These are phyloP conservation scores for Ceratina calcarata DNA, from an alignment of 1,140 invertebrate species.

Conservation along the genomic window DNA sequence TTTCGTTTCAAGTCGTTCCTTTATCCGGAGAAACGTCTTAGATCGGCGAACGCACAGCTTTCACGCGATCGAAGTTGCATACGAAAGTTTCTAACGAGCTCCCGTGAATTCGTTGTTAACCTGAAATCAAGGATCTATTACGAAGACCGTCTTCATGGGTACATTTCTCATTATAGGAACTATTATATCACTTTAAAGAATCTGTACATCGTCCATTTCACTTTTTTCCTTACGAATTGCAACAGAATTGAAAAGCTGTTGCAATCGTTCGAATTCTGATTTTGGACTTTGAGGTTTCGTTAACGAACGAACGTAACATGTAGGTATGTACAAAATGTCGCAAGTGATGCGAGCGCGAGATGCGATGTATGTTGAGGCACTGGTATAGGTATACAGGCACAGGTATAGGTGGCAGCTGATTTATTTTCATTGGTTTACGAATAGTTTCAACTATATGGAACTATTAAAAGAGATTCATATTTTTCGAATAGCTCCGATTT, in stretches of 20 bases:
- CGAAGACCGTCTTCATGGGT: conserved; percentile 38
- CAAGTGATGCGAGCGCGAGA: not conserved
- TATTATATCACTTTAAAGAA: not conserved
- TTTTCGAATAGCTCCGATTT: no score
- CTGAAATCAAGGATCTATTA: conserved; percentile 30
- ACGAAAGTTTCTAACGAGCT: not conserved
- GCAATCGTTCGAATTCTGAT: not conserved
- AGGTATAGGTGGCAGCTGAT: not conserved
- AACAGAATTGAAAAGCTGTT: not conserved
- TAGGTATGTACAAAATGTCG: not conserved
- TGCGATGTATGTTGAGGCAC: not conserved
- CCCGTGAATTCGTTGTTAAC: conserved; percentile 27
- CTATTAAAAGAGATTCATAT: no score
- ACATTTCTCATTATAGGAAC: conserved; percentile 29
- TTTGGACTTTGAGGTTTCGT: not conserved
- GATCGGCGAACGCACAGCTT: not conserved
- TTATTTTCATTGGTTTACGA: not conserved
- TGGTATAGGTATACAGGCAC: no score
- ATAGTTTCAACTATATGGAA: not conserved
- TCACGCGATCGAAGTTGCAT: not conserved
- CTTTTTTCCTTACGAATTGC: not conserved
- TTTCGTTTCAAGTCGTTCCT: conserved; percentile 3
- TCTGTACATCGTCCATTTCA: not conserved
- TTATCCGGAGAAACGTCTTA: not conserved
- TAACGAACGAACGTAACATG: not conserved